Percentiles rank a stretch among this genome's conserved stretches.
These are phyloP conservation scores for Perizoma flavofasciatum DNA, from an alignment of 2,888 invertebrate genomes.

Conservation along the genomic window DNA sequence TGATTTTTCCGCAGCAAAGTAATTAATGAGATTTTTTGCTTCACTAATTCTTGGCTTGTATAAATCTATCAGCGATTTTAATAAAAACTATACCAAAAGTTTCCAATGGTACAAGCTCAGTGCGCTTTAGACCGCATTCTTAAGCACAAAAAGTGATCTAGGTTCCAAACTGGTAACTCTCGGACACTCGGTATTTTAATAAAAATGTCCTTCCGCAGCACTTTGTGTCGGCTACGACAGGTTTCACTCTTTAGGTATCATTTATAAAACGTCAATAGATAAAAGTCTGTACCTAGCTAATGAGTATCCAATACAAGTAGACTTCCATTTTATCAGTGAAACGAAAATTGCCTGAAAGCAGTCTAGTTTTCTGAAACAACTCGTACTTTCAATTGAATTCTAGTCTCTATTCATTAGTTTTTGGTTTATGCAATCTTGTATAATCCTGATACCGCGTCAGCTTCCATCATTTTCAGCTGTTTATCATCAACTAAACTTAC, in stretches of 20 bases:
- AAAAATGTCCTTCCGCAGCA: constrained; percentile 18
- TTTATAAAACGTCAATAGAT: neutral
- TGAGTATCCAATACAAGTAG: constrained; percentile 15
- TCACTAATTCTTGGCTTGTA: constrained; percentile 13
- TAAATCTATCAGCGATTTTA: constrained; percentile 20
- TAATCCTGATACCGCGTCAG: too few species aligned
- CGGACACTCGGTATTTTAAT: constrained; percentile 5
- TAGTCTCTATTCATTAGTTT: too few species aligned
- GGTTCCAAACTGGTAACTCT: constrained; percentile 7
- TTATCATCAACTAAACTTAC: neutral
- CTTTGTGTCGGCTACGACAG: constrained; percentile 3
- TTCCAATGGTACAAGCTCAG: constrained; percentile 12
- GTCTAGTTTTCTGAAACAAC: constrained; percentile 7
- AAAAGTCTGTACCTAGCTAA: constrained; percentile 12
- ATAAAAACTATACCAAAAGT: constrained; percentile 23
- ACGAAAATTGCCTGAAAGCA: constrained; percentile 12
- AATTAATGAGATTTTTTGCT: constrained; percentile 25
- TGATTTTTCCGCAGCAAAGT: neutral
- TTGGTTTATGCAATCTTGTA: too few species aligned
- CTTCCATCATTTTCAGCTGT: too few species aligned
- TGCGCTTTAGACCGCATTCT: constrained; percentile 31
- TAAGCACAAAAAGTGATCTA: constrained; percentile 23
- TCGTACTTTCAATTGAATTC: too few species aligned
- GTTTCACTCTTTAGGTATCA: too few species aligned
- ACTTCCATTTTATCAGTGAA: constrained; percentile 19